phyloP scores from a whole-genome alignment of 2,113 vertebrate species.

The Notothenia coriiceps region DNA sequence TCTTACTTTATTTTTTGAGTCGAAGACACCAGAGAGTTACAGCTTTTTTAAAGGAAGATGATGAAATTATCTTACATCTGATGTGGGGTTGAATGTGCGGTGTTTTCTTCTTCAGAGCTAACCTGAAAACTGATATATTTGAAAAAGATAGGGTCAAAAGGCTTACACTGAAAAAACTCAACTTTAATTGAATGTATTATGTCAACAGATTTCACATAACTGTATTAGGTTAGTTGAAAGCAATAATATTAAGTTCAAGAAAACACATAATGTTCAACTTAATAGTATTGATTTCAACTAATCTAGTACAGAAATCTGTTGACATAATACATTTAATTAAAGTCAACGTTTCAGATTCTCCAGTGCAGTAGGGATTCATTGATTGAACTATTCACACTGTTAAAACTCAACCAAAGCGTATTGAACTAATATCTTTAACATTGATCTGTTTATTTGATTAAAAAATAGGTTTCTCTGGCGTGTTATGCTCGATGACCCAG shows the following conservation, averaged over 20 bases:
- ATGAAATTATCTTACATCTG: constrained; percentile 15
- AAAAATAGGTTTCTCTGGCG: not conserved
- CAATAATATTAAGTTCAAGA: too few relatives aligned
- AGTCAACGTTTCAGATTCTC: too few relatives aligned
- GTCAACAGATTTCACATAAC: too few relatives aligned
- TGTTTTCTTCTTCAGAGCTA: constrained; percentile 14
- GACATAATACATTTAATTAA: too few relatives aligned
- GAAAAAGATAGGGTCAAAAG: constrained; percentile 33
- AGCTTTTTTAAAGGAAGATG: constrained; percentile 4
- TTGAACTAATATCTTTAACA: constrained; percentile 26
- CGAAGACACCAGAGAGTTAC: constrained; percentile 2
- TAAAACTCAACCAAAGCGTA: constrained; percentile 5
- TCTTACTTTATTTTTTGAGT: constrained; percentile 21
- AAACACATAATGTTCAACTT: too few relatives aligned
- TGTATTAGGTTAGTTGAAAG: too few relatives aligned
- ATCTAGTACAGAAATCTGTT: too few relatives aligned
- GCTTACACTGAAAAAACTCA: constrained; percentile 8
- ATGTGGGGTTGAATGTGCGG: constrained; percentile 47
- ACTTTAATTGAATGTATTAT: not conserved
- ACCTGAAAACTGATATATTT: constrained; percentile 31
- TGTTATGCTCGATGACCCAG: not conserved
- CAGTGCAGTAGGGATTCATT: too few relatives aligned
- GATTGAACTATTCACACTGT: not conserved
- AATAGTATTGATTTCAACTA: too few relatives aligned
- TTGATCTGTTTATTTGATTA: too few relatives aligned